These are phyloP conservation scores for Montipora capitata DNA, from an alignment of 92 coral and sea anemone genomes.

Conservation along the genomic window DNA sequence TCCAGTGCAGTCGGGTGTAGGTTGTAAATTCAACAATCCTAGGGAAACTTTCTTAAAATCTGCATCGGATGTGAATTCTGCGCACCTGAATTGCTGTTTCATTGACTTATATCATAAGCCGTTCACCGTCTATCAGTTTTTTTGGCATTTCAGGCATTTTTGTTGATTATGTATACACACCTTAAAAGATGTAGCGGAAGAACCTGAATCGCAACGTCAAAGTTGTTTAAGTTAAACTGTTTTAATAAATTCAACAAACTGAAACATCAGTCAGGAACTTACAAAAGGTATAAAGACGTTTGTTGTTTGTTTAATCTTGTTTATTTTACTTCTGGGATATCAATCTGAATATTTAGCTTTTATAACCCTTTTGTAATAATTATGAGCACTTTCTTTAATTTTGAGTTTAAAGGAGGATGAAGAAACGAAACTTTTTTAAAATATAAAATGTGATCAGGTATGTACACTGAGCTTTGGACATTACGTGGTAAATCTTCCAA, in stretches of 20 bases:
- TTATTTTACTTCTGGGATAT: background rate
- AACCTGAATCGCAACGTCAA: constrained; percentile 9
- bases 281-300: constrained; percentile 13
- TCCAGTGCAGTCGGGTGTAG: no score
- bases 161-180: background rate
- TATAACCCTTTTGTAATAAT: no score
- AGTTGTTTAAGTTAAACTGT: background rate
- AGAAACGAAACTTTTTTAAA: no score
- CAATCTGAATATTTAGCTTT: no score
- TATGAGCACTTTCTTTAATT: no score
- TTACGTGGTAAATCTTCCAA: no score
- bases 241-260: constrained; percentile 1
- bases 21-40: no score
- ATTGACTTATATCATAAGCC: background rate
- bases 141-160: background rate
- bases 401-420: no score
- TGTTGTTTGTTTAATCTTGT: background rate
- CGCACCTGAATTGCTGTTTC: background rate
- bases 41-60: no score
- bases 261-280: background rate
- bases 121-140: background rate
- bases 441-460: no score
- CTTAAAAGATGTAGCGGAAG: background rate
- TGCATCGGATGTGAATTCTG: no score
- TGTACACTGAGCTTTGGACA: no score